Percentiles rank a stretch among this genome's conserved stretches.
Evolutionary conservation across 2,797 vertebrate species (phyloP).

Genomic region (Mus spretus): DNA sequence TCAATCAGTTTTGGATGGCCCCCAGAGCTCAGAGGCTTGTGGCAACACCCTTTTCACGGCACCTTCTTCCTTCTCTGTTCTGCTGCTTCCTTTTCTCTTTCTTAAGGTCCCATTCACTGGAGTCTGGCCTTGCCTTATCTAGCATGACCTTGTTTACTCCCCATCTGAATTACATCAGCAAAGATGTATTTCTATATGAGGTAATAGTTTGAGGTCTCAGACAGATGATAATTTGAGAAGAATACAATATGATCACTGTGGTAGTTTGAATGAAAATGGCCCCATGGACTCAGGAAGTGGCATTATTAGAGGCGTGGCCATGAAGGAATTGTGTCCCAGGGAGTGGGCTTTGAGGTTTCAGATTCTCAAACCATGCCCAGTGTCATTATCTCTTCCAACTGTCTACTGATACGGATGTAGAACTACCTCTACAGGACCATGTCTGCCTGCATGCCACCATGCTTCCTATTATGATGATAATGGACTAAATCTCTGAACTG

Average conservation of each 20-base stretch:
- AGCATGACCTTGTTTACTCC: neutral
- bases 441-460: neutral
- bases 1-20: neutral
- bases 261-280: neutral
- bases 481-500: neutral
- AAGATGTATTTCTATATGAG: neutral
- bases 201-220: neutral
- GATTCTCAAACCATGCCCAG: neutral
- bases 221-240: neutral
- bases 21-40: neutral
- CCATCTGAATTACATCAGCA: neutral
- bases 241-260: neutral
- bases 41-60: accelerated
- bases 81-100: neutral
- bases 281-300: neutral
- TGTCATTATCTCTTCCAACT: neutral
- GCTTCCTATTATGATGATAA: neutral
- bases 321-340: neutral
- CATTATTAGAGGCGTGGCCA: neutral
- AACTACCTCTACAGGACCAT: neutral
- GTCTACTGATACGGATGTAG: neutral
- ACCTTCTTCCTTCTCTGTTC: neutral
- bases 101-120: neutral
- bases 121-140: neutral
- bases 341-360: neutral